Evolutionary conservation across 2,113 vertebrate species (phyloP), one percentile per base, ranked within the genome.

Genomic region (Scatophagus argus): DNA sequence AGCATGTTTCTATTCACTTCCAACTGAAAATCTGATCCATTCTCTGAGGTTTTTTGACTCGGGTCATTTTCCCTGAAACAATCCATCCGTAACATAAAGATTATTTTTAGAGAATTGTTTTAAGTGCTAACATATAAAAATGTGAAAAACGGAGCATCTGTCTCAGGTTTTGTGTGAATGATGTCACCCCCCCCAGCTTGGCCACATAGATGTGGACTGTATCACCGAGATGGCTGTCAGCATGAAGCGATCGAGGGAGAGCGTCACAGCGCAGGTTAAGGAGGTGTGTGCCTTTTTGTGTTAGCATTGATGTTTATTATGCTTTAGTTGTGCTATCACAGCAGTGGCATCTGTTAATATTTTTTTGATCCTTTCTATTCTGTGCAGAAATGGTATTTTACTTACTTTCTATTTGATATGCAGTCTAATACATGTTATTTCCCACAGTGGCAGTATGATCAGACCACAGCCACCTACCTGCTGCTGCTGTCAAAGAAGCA

Each of bases 161-260:
- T 77, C 14, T 72, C 59, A 3, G 14, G 38, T 43, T 79, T 61
- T 56, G 13, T 55, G n/a, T 73, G 17, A 74, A 8, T 43, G 27
- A 13, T 0, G 27, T 3, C 67, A 3, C 49, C 11, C 66, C 44
- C 77, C 70, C 17, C 89, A 99, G 98, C 84, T 96, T 77, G 93
- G 94, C 31, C 93, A 94, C 69, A 94, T 98, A 56, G 98, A 99
- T 88, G 96, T 97, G 80, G 97, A 99, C 89, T 99, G 97, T 2
- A 16, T 99, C 77, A 95, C 93, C 13, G 96, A 99, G 87, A 96
- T 99, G 91, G 96, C 97, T 3, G 94, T 97, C 51, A 92, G 94
- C 87, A 88, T 96, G 81, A 96, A 95, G 75, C 92, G 86, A 31
- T 97, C 95, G 79, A 96, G 89, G 83, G 87, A 95, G 67, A 94